phyloP scores from a whole-genome alignment of 2,113 vertebrate genomes.

The Thamnophis sirtalis region DNA sequence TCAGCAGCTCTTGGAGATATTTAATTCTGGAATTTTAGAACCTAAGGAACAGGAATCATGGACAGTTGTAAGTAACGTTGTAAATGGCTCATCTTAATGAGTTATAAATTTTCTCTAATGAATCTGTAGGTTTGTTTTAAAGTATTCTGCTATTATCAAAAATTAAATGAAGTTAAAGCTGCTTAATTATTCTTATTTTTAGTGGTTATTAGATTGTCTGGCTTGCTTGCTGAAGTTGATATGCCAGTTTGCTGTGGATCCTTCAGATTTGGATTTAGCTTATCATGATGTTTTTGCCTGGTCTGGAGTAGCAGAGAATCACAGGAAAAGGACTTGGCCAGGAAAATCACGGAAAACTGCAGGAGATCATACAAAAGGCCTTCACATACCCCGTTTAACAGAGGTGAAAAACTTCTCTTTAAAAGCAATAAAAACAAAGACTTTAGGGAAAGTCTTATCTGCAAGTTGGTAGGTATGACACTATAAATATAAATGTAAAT shows the following conservation, averaged over 20 bases:
- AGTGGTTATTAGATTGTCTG: conserved; percentile 98
- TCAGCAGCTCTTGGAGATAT: conserved; percentile 94
- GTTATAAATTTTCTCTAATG: neutral
- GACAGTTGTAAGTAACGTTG: conserved; percentile 87
- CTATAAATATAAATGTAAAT: neutral
- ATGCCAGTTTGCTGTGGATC: conserved; percentile 98
- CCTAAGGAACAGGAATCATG: conserved; percentile 96
- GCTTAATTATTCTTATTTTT: conserved; percentile 22
- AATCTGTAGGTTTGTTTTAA: neutral
- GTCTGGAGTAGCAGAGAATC: conserved; percentile 88
- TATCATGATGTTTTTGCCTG: conserved; percentile 98
- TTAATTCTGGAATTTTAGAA: conserved; percentile 94
- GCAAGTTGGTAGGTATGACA: neutral
- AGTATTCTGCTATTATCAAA: neutral
- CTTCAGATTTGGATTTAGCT: conserved; percentile 92
- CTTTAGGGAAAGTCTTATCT: neutral
- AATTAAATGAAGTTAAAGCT: neutral
- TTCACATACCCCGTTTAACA: conserved; percentile 94
- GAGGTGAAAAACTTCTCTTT: conserved; percentile 73
- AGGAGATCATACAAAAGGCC: conserved; percentile 89
- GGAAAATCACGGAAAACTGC: conserved; percentile 91
- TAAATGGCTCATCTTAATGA: neutral
- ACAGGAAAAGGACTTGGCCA: conserved; percentile 91
- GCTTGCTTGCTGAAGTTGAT: conserved; percentile 97
- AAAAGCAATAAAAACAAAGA: neutral